Conservation (phyloP, 2,797 vertebrate genomes). For the Eulemur coronatus region DNA sequence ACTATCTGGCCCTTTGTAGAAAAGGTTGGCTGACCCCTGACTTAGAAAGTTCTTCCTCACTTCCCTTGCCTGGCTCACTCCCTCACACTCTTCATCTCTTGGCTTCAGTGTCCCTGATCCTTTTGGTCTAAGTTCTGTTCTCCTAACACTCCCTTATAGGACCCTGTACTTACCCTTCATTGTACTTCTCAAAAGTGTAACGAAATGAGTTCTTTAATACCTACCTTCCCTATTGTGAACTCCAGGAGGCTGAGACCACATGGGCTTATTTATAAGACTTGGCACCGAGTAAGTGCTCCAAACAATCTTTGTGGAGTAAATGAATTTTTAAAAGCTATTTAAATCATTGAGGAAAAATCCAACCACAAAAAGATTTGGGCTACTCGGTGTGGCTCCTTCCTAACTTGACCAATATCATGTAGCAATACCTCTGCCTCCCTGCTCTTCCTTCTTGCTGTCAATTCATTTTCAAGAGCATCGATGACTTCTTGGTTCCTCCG, state of each 20-base stretch:
- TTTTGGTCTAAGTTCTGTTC: neutral
- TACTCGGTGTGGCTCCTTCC: rapidly evolving
- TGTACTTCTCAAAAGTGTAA: neutral
- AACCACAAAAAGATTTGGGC: neutral
- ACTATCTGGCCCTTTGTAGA: neutral
- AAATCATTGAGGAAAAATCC: neutral
- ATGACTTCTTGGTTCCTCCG: slow-evolving; percentile 75
- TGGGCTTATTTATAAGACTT: neutral
- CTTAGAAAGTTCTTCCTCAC: neutral
- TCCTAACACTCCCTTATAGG: neutral
- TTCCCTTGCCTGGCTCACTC: neutral
- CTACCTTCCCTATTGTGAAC: neutral
- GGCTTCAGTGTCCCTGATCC: neutral
- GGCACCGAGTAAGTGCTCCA: neutral
- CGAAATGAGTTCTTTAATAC: neutral
- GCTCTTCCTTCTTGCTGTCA: slow-evolving; percentile 63
- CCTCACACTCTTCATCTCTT: neutral
- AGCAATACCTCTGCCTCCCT: slow-evolving; percentile 82
- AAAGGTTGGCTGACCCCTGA: neutral
- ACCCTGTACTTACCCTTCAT: neutral
- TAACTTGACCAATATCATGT: rapidly evolving
- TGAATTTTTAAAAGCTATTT: neutral
- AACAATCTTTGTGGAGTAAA: neutral
- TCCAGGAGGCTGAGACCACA: neutral
- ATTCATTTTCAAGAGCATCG: slow-evolving; percentile 71